Evolutionary conservation across 1,140 invertebrate species (phyloP), one percentile per base, ranked within the genome.

Genomic region (Steinernema feltiae): DNA sequence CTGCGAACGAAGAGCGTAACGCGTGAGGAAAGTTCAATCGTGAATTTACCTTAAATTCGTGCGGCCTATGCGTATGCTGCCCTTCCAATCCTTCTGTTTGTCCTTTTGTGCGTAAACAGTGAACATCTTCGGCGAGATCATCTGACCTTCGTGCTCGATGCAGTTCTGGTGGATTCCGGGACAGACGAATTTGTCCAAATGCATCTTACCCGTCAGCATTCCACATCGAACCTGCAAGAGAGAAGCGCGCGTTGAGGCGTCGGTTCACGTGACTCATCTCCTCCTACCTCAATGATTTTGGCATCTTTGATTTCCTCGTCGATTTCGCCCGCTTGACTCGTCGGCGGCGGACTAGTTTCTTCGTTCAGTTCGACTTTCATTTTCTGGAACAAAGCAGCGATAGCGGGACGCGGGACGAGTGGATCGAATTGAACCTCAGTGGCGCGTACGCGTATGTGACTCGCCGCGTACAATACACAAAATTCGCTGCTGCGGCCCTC

Each of bases 11-110:
- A 17, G 18, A 29, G 15, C n/a, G 15, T 7, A n/a, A 29, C 15
- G 32, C 31, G n/a, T n/a, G 15, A 71, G 15, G 2, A 0, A 12
- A 72, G 71, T 0, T 18, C 71, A 53, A 27, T 76, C 31, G 18
- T 53, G 18, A 18, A 1, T 3, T 32, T 80, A 87, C 86, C 86
- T 81, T 17, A 88, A 70, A 77, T 87, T 87, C 35, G 83, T 79
- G 7, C 87, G 85, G 76, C 87, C 85, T 24, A 88, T 84, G 72
- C 88, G 76, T 30, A 88, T 86, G 21, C 86, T 87, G 79, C 88
- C 88, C 78, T 88, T 88, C 88, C 88, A 88, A 77, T 88, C 88
- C 75, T 88, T 88, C 41, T 88, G 82, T 72, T 86, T 87, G 32
- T 87, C 86, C 77, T 88, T 88, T 41, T 88, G 86, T 41, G 87